Percentiles rank a stretch among this genome's conserved stretches.
Evolutionary conservation across 1,140 invertebrate species (phyloP).

Genomic region (Ostrea denselamellosa): DNA sequence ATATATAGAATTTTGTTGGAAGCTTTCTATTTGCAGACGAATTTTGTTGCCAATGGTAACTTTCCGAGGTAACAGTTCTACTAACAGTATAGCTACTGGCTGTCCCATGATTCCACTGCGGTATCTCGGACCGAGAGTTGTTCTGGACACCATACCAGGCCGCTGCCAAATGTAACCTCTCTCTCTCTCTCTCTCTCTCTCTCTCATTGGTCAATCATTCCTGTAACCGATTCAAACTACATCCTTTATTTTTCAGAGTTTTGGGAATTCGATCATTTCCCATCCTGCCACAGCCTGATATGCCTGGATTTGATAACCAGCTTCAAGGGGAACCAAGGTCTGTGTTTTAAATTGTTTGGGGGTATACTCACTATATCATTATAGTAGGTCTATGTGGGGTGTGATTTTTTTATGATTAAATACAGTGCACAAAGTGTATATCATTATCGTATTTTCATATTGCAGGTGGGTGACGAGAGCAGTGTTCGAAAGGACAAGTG

Average conservation of each 20-base stretch:
- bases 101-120: conserved; percentile 37
- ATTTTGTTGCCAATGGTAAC: conserved; percentile 5
- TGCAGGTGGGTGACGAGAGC: conserved; percentile 26
- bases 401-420: background rate
- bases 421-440: background rate
- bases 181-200: conserved; percentile 15
- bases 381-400: too few relatives aligned
- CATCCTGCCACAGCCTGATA: background rate
- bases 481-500: conserved; percentile 13
- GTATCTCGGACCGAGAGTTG: conserved; percentile 16
- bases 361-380: background rate
- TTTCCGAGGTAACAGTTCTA: background rate
- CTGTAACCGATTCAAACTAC: background rate
- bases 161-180: conserved; percentile 30
- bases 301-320: background rate
- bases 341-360: background rate
- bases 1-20: background rate
- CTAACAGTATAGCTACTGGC: background rate
- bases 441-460: background rate
- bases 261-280: conserved; percentile 9
- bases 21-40: conserved; percentile 16
- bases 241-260: conserved; percentile 6
- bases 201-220: background rate
- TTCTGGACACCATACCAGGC: conserved; percentile 23
- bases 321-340: background rate